Evolutionary conservation across 2,888 invertebrate genomes (phyloP).

Genomic region (Caenorhabditis macrosperma): DNA sequence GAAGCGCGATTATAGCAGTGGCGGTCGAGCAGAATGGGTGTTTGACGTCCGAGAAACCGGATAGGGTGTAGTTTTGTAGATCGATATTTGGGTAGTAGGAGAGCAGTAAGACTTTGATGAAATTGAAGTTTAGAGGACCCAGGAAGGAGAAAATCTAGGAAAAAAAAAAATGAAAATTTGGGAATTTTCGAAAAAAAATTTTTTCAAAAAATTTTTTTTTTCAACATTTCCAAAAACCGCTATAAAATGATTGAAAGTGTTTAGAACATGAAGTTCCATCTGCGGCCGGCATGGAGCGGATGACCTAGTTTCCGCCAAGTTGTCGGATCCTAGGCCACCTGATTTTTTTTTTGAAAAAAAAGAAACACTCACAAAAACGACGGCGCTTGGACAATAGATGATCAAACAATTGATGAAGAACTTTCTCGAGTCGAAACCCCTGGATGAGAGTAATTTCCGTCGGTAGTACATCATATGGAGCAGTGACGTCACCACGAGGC

Average conservation of each 20-base stretch:
- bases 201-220: not conserved
- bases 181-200: not conserved
- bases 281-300: too few species aligned
- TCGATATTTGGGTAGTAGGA: conserved; percentile 13
- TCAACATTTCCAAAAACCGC: not conserved
- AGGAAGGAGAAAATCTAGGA: conserved; percentile 41
- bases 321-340: not conserved
- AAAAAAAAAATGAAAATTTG: not conserved
- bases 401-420: conserved; percentile 24
- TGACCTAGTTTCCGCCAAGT: not conserved
- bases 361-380: conserved; percentile 20
- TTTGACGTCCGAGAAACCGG: conserved; percentile 38
- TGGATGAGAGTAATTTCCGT: conserved; percentile 7
- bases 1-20: conserved; percentile 22
- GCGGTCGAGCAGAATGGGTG: conserved; percentile 39
- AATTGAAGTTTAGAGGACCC: conserved; percentile 22
- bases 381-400: conserved; percentile 14
- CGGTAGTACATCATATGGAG: conserved; percentile 48
- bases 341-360: not conserved
- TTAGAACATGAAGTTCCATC: too few species aligned
- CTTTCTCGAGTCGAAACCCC: not conserved
- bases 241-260: too few species aligned
- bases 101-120: conserved; percentile 11
- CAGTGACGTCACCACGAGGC: conserved; percentile 43
- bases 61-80: conserved; percentile 24